Evolutionary conservation across 2,888 invertebrate species (phyloP), one percentile per base, ranked within the genome.

Genomic region (Lepidonotus clava): DNA sequence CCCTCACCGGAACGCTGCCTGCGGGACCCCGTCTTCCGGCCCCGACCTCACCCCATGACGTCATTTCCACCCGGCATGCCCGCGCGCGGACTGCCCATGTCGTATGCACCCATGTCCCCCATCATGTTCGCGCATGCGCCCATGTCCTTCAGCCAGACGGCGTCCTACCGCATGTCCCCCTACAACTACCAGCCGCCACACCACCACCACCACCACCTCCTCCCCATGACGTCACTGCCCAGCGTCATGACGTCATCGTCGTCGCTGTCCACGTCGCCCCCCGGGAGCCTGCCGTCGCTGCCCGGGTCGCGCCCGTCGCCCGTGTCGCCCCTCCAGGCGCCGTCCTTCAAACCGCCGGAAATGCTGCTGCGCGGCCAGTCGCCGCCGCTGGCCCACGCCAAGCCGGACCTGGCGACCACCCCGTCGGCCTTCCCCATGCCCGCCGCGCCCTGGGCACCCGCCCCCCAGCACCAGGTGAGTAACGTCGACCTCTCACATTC

Each of bases 281-380:
- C 8, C 67, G 71, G 71, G 14, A 18, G 36, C 6, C 11, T 71
- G 2, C 71, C 71, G 14, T 71, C 71, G 11, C n/a, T 71, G 53
- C 46, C 53, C 14, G 41, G 71, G 21, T 14, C 77, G 41, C 80
- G 80, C 21, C 76, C 61, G 6, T 40, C 86, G 0, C 80, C 86
- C 5, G 66, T 77, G n/a, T 86, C 86, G 18, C 77, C 66, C 21
- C 53, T 53, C 11, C 86, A 41, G 32, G 41, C 77, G 32, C 41
- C 77, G 21, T 24, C 40, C n/a, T 86, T 80, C 80, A 77, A 56
- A 51, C 14, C 86, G n/a, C 56, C 86, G 32, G 86, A 86, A 32
- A 80, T 86, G 80, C 18, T 86, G 34, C 34, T 71, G 71, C 67
- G 71, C 18, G 38, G 53, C 28, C 41, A 46, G 14, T 71, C 85